Evolutionary conservation across 2,797 vertebrate species (phyloP).

Genomic region (Arrhamphus sclerolepis): DNA sequence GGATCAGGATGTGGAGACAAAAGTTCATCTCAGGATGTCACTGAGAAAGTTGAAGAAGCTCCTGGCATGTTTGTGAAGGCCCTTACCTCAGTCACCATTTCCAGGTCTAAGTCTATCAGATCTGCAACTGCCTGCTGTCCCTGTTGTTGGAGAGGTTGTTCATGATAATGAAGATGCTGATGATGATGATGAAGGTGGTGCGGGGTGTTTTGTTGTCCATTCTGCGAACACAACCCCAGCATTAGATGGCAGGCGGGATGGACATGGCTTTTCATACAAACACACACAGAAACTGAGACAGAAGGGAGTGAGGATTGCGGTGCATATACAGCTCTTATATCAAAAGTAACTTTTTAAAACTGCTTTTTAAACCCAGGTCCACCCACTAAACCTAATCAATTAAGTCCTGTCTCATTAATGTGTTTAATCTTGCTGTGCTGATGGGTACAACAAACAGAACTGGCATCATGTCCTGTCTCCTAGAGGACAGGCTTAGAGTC

Average conservation of each 20-base stretch:
- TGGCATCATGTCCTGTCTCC: too few relatives aligned
- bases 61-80: neutral
- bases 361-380: too few relatives aligned
- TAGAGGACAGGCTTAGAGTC: too few relatives aligned
- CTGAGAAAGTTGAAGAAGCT: neutral
- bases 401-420: too few relatives aligned
- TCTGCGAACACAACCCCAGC: conserved; percentile 74
- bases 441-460: too few relatives aligned
- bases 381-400: too few relatives aligned
- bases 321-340: too few relatives aligned
- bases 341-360: conserved; percentile 6
- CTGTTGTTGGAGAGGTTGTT: conserved; percentile 32
- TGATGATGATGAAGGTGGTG: conserved; percentile 38
- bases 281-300: conserved; percentile 12
- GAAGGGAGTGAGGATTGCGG: neutral
- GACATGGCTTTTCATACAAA: conserved; percentile 42
- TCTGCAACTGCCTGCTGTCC: conserved; percentile 42
- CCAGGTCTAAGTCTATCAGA: conserved; percentile 73
- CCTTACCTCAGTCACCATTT: conserved; percentile 75
- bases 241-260: conserved; percentile 68
- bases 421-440: too few relatives aligned
- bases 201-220: conserved; percentile 52
- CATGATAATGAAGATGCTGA: conserved; percentile 49
- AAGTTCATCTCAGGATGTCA: conserved; percentile 22
- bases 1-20: conserved; percentile 12